Evolutionary conservation across 2,113 vertebrate species (phyloP).

Genomic region (Gyps fulvus): DNA sequence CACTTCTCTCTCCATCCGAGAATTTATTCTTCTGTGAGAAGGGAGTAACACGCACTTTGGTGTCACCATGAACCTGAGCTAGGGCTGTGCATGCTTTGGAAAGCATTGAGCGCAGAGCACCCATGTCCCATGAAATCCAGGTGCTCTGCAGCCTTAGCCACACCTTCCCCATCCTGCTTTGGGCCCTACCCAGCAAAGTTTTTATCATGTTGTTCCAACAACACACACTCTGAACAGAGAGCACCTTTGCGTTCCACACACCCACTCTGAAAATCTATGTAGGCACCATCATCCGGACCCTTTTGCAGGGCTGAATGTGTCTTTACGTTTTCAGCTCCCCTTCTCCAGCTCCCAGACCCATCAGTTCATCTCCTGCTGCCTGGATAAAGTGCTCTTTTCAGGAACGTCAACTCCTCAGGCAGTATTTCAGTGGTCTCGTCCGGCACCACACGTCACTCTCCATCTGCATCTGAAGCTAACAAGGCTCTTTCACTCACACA

Average conservation of each 20-base stretch:
- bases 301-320: neutral
- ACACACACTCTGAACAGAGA: neutral
- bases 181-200: neutral
- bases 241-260: neutral
- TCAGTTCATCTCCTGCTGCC: neutral
- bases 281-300: neutral
- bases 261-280: neutral
- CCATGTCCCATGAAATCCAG: neutral
- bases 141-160: neutral
- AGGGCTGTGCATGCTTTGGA: neutral
- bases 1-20: neutral
- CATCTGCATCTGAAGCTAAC: neutral
- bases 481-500: neutral
- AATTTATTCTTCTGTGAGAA: neutral
- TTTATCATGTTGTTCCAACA: neutral
- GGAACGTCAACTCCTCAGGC: neutral
- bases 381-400: conserved; percentile 13
- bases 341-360: neutral
- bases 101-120: neutral
- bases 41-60: neutral
- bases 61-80: neutral
- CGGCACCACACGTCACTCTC: neutral
- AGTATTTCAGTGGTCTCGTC: neutral
- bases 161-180: neutral
- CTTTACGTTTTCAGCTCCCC: neutral